These are phyloP conservation scores for Eumacrocentrus americanus DNA, from an alignment of 2,888 invertebrate species.

Conservation along the genomic window DNA sequence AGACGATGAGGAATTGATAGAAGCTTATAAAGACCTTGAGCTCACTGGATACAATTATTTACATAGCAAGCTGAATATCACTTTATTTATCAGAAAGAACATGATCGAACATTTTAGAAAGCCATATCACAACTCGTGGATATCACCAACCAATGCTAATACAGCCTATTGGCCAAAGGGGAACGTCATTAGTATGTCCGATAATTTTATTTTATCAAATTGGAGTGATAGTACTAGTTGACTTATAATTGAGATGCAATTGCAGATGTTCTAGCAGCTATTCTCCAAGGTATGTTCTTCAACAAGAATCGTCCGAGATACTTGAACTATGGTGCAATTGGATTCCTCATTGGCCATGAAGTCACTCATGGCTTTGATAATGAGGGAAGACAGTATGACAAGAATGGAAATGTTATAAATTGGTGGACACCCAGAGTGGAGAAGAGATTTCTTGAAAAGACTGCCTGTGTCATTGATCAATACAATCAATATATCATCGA, in stretches of 20 bases:
- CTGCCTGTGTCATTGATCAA: background rate
- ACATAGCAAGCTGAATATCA: no score
- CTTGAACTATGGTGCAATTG: background rate
- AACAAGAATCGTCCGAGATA: conserved; percentile 1
- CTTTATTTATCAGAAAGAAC: no score
- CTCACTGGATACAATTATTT: no score
- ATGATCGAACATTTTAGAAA: no score
- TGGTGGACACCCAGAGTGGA: background rate
- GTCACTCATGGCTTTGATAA: background rate
- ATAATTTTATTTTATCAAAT: conserved; percentile 51
- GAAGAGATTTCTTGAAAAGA: background rate
- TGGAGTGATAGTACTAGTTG: no score
- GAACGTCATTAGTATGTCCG: conserved; percentile 58
- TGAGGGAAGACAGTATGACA: background rate
- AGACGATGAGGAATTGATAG: background rate
- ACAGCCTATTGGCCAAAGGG: no score
- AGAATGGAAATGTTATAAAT: background rate
- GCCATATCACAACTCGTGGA: no score
- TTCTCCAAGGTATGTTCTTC: background rate
- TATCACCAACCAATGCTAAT: no score
- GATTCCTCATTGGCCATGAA: conserved; percentile 1
- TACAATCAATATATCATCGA: background rate
- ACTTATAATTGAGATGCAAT: no score
- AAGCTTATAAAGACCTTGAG: background rate
- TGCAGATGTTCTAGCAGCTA: background rate